Base-by-base conservation (phyloP, 2,888 invertebrate species). In the Tryphoninae sp. region DNA sequence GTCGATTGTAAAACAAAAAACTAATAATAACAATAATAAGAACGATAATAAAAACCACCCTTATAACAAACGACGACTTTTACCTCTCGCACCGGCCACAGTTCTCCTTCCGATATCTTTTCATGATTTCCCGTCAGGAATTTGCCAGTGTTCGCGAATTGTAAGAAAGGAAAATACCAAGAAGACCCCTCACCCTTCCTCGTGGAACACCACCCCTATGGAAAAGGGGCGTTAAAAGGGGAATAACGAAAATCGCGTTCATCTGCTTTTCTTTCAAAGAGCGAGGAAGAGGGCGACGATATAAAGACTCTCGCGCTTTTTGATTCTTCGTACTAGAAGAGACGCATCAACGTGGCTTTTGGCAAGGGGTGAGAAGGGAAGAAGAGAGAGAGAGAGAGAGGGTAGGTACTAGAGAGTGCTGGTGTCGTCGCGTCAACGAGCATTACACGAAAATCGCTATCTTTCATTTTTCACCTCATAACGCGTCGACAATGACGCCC, bases 401-500 rank as follows among this genome's bases (percentile, higher is more conserved):
- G 19, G 53, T 42, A 71, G 49, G 58, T 23, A 77, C 65, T 23
- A 13, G 33, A 22, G 69, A 67, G 22, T 16, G 45, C 42, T 22
- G 42, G 49, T 67, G 75, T 62, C 67, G 72, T 65, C 64, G 76
- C 78, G 78, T 77, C 83, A 76, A 81, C 82, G 75, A 67, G 80
- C 85, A 83, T 78, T 75, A 78, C 81, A 7, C 33, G 85, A 87
- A 89, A 88, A 90, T 89, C 88, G 88, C 88, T 89, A 89, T 90
- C 89, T 90, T 88, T 88, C 89, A 90, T 91, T 91, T 91, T 90
- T 90, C 91, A 89, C 89, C 87, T 90, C 90, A 90, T 91, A 90
- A 89, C 89, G 85, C 85, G 84, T 84, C 87, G 87, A 90, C 89
- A 90, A 89, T 89, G 88, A 88, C 85, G 85, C 67, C 78, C 71